A percentile compares a stretch with the other conserved stretches of the same genome.
Evolutionary conservation across 2,888 invertebrate species (phyloP).

Genomic region (Galeopsomyia nigrocyanea): DNA sequence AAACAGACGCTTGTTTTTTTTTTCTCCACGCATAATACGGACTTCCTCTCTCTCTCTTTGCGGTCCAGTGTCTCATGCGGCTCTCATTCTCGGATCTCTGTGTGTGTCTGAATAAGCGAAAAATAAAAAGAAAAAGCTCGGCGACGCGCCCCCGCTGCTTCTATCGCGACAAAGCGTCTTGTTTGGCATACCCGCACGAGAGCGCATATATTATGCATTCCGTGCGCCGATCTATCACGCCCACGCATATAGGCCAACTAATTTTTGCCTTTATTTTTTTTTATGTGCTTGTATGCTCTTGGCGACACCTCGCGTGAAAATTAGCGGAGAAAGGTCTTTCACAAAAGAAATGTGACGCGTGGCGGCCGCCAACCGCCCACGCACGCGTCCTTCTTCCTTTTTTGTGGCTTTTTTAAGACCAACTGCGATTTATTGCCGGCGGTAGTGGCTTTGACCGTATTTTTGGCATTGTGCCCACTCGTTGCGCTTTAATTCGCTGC

Average conservation of each 20-base stretch:
- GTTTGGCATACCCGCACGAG: conserved; percentile 18
- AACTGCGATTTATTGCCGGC: conserved; percentile 25
- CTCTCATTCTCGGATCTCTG: neutral
- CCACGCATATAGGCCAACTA: conserved; percentile 15
- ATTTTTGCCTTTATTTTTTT: conserved; percentile 28
- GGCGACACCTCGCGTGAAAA: conserved; percentile 31
- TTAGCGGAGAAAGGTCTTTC: conserved; percentile 23
- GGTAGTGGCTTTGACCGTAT: conserved; percentile 19
- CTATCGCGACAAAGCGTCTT: conserved; percentile 34
- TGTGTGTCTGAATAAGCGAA: neutral
- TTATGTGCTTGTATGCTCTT: neutral
- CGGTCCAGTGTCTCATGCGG: neutral
- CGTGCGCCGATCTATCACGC: conserved; percentile 17
- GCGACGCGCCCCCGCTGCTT: conserved; percentile 37
- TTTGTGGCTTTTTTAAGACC: neutral
- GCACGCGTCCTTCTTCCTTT: neutral
- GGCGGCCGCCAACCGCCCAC: neutral
- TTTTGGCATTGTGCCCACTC: conserved; percentile 3
- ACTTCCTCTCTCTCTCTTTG: conserved; percentile 8
- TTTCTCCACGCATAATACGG: too few species aligned
- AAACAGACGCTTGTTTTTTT: too few species aligned
- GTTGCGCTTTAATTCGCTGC: neutral
- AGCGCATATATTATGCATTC: neutral
- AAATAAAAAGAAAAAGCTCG: neutral
- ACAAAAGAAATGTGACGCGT: neutral